phyloP scores from a whole-genome alignment of 1,140 invertebrate genomes.

The Drosophila nannoptera region DNA sequence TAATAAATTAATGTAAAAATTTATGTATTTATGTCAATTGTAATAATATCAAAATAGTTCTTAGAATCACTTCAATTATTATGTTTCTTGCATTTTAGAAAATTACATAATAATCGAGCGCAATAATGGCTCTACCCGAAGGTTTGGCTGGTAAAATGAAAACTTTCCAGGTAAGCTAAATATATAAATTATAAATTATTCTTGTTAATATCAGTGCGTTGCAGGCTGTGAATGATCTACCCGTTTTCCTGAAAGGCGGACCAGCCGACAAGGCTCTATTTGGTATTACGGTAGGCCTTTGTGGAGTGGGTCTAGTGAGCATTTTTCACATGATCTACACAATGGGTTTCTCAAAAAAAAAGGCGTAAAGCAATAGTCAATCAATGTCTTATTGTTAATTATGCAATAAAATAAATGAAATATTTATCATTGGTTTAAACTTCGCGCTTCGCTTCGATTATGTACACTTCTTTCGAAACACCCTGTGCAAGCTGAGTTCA shows the following conservation, averaged over 20 bases:
- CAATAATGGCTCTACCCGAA: slow-evolving; percentile 72
- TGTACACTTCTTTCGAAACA: background rate
- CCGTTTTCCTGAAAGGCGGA: slow-evolving; percentile 75
- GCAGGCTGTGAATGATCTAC: slow-evolving; percentile 70
- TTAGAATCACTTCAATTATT: background rate
- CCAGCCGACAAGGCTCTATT: slow-evolving; percentile 71
- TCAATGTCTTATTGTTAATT: background rate
- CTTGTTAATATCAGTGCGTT: background rate
- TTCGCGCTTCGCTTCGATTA: slow-evolving; percentile 4
- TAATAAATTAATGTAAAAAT: background rate
- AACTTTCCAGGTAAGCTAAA: slow-evolving; percentile 67
- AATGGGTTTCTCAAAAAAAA: slow-evolving; percentile 76
- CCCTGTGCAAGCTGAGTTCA: background rate
- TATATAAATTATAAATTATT: too few species aligned
- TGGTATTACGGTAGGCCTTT: slow-evolving; percentile 69
- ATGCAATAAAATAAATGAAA: slow-evolving; percentile 29
- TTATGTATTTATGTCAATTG: background rate
- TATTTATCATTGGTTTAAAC: slow-evolving; percentile 17
- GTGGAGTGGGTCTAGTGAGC: slow-evolving; percentile 68
- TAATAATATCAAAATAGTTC: background rate
- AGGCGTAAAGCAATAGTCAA: slow-evolving; percentile 46
- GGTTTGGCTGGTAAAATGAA: slow-evolving; percentile 70
- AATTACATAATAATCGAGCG: slow-evolving; percentile 65
- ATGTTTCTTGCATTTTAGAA: slow-evolving; percentile 28
- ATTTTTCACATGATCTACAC: slow-evolving; percentile 68